Conservation (phyloP, 2,113 vertebrate species). For the Thalassoma bifasciatum region DNA sequence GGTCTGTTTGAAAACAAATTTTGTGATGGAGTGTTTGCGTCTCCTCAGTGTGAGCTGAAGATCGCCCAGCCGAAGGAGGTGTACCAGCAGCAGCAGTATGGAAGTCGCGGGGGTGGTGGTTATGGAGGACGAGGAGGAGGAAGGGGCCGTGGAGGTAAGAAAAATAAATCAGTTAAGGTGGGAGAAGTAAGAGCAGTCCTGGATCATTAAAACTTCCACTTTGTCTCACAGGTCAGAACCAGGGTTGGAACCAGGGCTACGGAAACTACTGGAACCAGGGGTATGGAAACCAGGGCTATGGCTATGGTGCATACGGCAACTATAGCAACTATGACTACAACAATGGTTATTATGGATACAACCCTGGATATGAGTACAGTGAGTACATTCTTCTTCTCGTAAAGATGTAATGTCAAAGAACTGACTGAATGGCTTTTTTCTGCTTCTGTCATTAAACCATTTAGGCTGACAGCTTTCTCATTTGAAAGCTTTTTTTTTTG, state of each 20-base stretch:
- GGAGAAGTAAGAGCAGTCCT: no score
- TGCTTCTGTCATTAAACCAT: no score
- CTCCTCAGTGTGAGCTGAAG: conserved; percentile 95
- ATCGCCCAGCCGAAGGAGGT: conserved; percentile 98
- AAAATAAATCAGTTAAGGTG: neutral
- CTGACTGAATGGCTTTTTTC: no score
- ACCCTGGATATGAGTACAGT: conserved; percentile 98
- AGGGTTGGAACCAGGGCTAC: conserved; percentile 98
- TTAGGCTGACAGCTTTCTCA: no score
- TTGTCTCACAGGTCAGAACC: conserved; percentile 88
- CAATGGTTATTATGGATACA: conserved; percentile 96
- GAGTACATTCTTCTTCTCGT: conserved; percentile 72
- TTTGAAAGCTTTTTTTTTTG: no score
- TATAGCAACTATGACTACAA: conserved; percentile 97
- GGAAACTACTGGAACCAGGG: conserved; percentile 95
- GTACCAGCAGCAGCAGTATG: conserved; percentile 95
- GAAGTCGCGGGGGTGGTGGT: conserved; percentile 67
- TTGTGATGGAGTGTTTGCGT: neutral
- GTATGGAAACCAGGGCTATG: conserved; percentile 88
- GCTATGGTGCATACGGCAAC: conserved; percentile 88
- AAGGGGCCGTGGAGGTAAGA: conserved; percentile 88
- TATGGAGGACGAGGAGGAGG: conserved; percentile 85
- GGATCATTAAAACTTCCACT: neutral
- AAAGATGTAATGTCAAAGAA: no score
- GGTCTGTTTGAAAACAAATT: neutral